Evolutionary conservation across 1,140 invertebrate genomes (phyloP), one percentile per base, ranked within the genome.

Genomic region (Zaprionus lachaisei): DNA sequence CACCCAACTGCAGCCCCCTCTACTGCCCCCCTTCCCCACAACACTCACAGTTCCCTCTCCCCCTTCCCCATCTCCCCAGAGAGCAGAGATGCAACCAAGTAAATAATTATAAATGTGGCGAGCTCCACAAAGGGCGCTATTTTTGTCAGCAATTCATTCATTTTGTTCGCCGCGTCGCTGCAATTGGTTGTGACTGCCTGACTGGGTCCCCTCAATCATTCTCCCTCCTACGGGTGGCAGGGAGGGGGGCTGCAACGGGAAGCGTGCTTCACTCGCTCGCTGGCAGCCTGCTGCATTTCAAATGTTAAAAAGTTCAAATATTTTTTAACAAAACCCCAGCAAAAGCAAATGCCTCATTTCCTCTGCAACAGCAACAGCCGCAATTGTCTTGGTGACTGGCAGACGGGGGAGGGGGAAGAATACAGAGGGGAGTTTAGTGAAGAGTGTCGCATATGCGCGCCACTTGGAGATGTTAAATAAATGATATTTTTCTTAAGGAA

Each of bases 241-340:
- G 28, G 47, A 70, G 63, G 70, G 75, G 71, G 38, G 22, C 14
- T 37, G 20, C 24, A 49, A 76, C 70, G 73, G 75, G 74, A 87
- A 81, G 85, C 81, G 85, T 89, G 85, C 78, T 65, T 63, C 69
- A 60, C 72, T 44, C 57, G 51, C 34, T 63, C 24, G 38, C 38
- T n/a, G 38, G 17, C 72, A 79, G 65, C 81, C 81, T 84, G 81
- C 81, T 84, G 84, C 84, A 79, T 89, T 89, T 87, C 66, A 84
- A 85, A 90, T 90, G 85, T 90, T 90, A 90, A 90, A 90, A 90
- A 90, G 86, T 90, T 90, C 79, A 90, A 85, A 90, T 82, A 78
- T 82, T 79, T 90, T 75, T 69, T 70, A 68, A 26, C 51, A 61
- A 78, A 73, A 60, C 84, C 72, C 75, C 56, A 84, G 82, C 85